phyloP scores from a whole-genome alignment of 2,888 invertebrate genomes.

The Anoncus sp. region DNA sequence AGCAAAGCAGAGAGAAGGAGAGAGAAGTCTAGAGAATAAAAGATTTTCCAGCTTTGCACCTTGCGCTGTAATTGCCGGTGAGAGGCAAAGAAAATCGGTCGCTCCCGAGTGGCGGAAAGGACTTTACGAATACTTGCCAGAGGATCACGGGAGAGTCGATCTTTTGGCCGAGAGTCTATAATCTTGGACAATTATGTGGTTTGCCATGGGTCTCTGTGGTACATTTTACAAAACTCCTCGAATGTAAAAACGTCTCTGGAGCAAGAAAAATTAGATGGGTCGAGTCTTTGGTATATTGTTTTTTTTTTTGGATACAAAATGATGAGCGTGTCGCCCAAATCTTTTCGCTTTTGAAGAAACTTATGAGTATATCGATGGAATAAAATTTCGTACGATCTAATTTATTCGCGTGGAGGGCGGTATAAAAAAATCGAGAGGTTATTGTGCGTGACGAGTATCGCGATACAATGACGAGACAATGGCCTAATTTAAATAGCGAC shows the following conservation, averaged over 20 bases:
- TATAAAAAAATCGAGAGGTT: conserved; percentile 13
- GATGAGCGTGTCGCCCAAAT: conserved; percentile 1
- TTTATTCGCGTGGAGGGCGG: not conserved
- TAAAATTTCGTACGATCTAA: conserved; percentile 26
- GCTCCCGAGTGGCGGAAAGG: conserved; percentile 41
- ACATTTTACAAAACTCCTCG: conserved; percentile 24
- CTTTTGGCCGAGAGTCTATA: conserved; percentile 72
- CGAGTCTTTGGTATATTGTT: conserved; percentile 25
- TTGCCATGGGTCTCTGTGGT: conserved; percentile 51
- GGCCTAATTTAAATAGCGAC: conserved; percentile 33
- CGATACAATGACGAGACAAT: conserved; percentile 38
- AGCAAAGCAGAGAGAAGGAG: conserved; percentile 46
- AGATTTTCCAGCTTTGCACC: conserved; percentile 80
- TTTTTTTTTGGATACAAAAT: conserved; percentile 33
- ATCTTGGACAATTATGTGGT: conserved; percentile 76
- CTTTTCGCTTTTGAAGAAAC: not conserved
- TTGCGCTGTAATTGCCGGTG: conserved; percentile 78
- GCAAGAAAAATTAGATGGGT: conserved; percentile 27
- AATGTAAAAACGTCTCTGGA: conserved; percentile 15
- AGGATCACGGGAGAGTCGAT: conserved; percentile 29
- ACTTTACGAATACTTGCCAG: conserved; percentile 23
- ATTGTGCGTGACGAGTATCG: conserved; percentile 32
- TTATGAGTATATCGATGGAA: not conserved
- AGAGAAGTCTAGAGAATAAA: conserved; percentile 32
- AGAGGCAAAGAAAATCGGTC: conserved; percentile 53